A percentile compares a stretch with the other conserved stretches of the same genome.
These are phyloP conservation scores for Misgurnus mizolepis DNA, from an alignment of 2,113 vertebrate genomes.

Conservation along the genomic window DNA sequence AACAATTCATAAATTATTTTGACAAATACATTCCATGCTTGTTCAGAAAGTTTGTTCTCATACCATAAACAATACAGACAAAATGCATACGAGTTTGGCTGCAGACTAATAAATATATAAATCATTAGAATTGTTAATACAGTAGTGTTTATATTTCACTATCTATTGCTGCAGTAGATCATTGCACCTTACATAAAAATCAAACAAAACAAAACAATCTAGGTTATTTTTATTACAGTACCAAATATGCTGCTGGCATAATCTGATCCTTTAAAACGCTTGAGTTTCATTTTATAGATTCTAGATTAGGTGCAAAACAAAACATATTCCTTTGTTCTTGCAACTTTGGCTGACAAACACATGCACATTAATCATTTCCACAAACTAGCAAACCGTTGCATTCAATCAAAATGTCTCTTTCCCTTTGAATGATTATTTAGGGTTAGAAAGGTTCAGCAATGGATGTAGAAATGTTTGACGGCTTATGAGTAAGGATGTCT, in stretches of 20 bases:
- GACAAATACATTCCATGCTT: constrained; percentile 57
- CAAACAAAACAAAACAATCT: background rate
- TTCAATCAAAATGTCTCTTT: constrained; percentile 6
- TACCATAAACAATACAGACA: constrained; percentile 46
- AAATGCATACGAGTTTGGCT: constrained; percentile 58
- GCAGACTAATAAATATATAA: constrained; percentile 39
- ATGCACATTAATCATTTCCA: constrained; percentile 1
- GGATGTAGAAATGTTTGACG: background rate
- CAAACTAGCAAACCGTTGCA: constrained; percentile 30
- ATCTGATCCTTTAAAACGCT: background rate
- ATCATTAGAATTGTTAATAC: constrained; percentile 2
- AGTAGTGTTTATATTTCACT: constrained; percentile 19
- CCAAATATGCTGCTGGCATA: constrained; percentile 9
- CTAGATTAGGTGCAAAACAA: constrained; percentile 10
- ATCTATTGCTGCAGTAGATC: constrained; percentile 65
- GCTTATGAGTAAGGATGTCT: too few relatives aligned
- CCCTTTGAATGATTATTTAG: background rate
- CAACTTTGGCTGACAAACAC: constrained; percentile 17
- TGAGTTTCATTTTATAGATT: constrained; percentile 3
- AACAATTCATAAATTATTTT: constrained; percentile 57
- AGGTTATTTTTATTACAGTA: background rate
- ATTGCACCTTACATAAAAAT: constrained; percentile 44
- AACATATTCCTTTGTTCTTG: background rate
- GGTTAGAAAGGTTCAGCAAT: background rate
- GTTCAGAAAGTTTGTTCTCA: constrained; percentile 46